Evolutionary conservation across 2,113 vertebrate genomes (phyloP), one percentile per base, ranked within the genome.

Genomic region (Labeo catla): DNA sequence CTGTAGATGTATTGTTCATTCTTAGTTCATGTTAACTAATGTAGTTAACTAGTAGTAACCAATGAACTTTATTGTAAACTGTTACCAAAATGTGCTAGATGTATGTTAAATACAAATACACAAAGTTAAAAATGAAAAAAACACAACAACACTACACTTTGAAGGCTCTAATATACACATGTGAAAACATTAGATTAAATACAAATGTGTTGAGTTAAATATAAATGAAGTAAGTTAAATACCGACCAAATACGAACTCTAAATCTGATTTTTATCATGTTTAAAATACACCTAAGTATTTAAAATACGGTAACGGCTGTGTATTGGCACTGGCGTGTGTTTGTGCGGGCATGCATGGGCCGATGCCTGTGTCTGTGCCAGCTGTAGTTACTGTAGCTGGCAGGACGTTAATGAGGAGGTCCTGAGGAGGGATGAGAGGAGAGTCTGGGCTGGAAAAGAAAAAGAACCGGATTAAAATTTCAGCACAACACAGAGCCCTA

Each of bases 391-490:
- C 66, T 84, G 68, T 74, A 72, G 61, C 79, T 82, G 81, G 81
- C 81, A 36, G 23, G 23, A 70, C 65, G 11, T 82, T 84, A 84
- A 84, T 72, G 82, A 84, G 49, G 50, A 73, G 82, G 66, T 73
- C 82, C 82, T 73, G 82, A 72, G 65, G 81, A 83, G 81, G 65
- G 81, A 68, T n/a, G 49, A 83, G 68, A 82, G 23, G 3, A 50
- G 80, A 82, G 61, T 68, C 63, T 82, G 28, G 16, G 80, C 80
- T 68, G 8, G 28, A 84, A 84, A 72, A 84, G 34, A 73, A 57
- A 54, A 83, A 84, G 76, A 7, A 73, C 21, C 77, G 36, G 39
- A 81, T 81, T 81, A 49, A 74, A 86, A 63, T 74, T 81, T 86
- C 78, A 81, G 66, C 57, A 72, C 79, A 61, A 78, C 76, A 52